Evolutionary conservation across 2,797 vertebrate species (phyloP).

Genomic region (Sternotherus odoratus): DNA sequence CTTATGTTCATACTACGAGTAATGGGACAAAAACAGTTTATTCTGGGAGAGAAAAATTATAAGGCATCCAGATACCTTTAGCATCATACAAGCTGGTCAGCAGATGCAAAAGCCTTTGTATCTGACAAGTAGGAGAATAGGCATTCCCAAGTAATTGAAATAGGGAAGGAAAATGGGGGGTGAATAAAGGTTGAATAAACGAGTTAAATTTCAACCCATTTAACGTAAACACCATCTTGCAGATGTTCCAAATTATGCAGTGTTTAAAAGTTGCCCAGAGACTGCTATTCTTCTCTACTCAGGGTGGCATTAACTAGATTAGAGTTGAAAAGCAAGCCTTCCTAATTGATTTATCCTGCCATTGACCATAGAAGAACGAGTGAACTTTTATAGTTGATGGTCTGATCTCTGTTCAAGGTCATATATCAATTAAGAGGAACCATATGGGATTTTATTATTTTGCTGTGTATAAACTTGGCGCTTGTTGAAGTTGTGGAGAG

Average conservation of each 20-base stretch:
- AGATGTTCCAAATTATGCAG: constrained; percentile 65
- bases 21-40: neutral
- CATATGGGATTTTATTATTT: constrained; percentile 18
- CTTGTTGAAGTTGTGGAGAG: neutral
- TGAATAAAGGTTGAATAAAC: constrained; percentile 50
- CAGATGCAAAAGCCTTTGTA: neutral
- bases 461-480: neutral
- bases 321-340: constrained; percentile 66
- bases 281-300: constrained; percentile 36
- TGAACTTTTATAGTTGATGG: constrained; percentile 28
- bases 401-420: constrained; percentile 55
- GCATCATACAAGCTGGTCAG: constrained; percentile 33
- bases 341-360: constrained; percentile 66
- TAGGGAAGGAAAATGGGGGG: constrained; percentile 28
- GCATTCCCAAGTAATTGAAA: constrained; percentile 40
- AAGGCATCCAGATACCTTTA: neutral
- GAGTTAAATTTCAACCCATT: constrained; percentile 58
- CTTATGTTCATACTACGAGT: neutral
- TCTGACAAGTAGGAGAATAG: neutral
- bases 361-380: constrained; percentile 62
- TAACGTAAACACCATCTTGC: constrained; percentile 38
- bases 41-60: neutral
- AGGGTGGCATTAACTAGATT: constrained; percentile 64
- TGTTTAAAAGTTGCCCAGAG: neutral
- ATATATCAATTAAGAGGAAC: constrained; percentile 54